A percentile compares a stretch with the other conserved stretches of the same genome.
These are phyloP conservation scores for Echinarachnius parma DNA, from an alignment of 53 echinoderm and acorn worm genomes.

Conservation along the genomic window DNA sequence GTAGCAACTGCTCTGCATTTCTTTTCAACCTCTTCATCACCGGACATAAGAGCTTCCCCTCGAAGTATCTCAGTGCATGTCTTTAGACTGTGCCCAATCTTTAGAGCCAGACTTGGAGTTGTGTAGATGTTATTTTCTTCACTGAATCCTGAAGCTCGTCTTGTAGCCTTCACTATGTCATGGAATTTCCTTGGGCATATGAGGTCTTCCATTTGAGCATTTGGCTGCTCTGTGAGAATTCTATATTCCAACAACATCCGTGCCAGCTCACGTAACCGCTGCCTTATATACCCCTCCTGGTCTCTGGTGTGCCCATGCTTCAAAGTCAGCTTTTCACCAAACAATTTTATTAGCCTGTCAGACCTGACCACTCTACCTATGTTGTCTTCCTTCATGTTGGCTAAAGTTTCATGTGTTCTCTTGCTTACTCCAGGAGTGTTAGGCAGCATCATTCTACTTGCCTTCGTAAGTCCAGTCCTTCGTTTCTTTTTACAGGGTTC, in stretches of 20 bases:
- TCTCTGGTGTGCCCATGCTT: constrained; percentile 48
- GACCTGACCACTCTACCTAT: constrained; percentile 31
- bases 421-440: constrained; percentile 14
- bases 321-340: constrained; percentile 41
- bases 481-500: constrained; percentile 47
- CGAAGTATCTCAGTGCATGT: constrained; percentile 30
- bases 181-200: constrained; percentile 58
- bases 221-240: constrained; percentile 35
- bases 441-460: constrained; percentile 37
- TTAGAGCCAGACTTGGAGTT: constrained; percentile 31
- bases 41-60: constrained; percentile 30
- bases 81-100: constrained; percentile 38
- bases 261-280: constrained; percentile 47
- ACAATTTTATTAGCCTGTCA: constrained; percentile 41
- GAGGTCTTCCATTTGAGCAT: constrained; percentile 48
- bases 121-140: constrained; percentile 8
- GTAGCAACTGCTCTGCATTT: background rate
- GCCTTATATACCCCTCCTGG: constrained; percentile 47
- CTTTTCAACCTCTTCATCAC: constrained; percentile 18
- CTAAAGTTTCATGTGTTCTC: constrained; percentile 36
- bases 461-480: constrained; percentile 25
- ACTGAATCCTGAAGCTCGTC: constrained; percentile 23
- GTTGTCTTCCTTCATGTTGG: constrained; percentile 30
- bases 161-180: constrained; percentile 21
- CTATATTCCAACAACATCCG: constrained; percentile 46